These are phyloP conservation scores for Poecilus cupreus DNA, from an alignment of 2,888 invertebrate species.

Conservation along the genomic window DNA sequence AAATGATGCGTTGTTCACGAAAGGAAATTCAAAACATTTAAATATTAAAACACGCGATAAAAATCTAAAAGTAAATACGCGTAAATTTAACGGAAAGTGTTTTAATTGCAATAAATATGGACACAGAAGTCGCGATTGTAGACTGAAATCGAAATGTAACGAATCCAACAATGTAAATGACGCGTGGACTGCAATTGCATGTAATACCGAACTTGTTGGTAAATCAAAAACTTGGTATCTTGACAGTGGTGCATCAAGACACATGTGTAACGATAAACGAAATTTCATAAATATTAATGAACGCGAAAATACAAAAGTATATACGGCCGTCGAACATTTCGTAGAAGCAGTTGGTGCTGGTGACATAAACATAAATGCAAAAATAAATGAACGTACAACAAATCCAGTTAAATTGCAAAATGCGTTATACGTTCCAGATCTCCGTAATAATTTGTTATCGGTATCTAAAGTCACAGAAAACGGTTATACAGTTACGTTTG, in stretches of 20 bases:
- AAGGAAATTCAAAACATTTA: background rate
- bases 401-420: background rate
- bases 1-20: background rate
- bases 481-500: constrained; percentile 62
- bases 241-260: background rate
- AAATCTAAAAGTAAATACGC: background rate
- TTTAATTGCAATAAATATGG: constrained; percentile 56
- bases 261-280: background rate
- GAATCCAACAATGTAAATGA: background rate
- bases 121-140: constrained; percentile 53
- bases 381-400: background rate
- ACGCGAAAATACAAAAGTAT: background rate
- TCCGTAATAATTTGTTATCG: constrained; percentile 63
- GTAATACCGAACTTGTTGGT: background rate
- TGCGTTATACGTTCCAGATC: constrained; percentile 56
- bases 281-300: background rate
- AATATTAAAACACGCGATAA: too few species aligned
- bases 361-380: background rate
- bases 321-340: constrained; percentile 12
- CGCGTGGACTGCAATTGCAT: background rate
- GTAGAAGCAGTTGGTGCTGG: background rate
- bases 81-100: constrained; percentile 55
- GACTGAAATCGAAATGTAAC: background rate
- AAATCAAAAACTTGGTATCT: background rate
- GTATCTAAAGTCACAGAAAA: constrained; percentile 62